Evolutionary conservation across 2,888 invertebrate genomes (phyloP).

Genomic region (Clusia tigrina): DNA sequence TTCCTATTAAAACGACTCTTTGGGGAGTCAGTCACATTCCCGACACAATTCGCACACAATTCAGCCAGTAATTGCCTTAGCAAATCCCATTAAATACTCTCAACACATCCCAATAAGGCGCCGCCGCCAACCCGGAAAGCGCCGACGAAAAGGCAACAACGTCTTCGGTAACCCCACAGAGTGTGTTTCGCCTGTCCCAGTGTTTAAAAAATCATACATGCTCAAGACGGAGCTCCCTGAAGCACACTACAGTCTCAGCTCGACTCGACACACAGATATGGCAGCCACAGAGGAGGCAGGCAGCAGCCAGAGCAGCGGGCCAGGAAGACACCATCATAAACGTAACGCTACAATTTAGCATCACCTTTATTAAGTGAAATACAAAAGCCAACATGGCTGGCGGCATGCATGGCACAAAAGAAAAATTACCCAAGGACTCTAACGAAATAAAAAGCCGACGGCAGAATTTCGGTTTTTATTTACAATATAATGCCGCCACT

Average conservation of each 20-base stretch:
- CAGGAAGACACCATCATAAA: neutral
- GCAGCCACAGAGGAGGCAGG: neutral
- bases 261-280: neutral
- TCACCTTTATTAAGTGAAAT: constrained; percentile 12
- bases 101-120: too few relatives aligned
- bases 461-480: constrained; percentile 8
- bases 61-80: constrained; percentile 10
- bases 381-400: neutral
- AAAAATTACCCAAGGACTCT: neutral
- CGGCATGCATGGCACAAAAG: neutral
- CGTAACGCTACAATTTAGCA: constrained; percentile 8
- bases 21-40: neutral
- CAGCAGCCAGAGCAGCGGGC: neutral
- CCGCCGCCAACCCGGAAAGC: neutral
- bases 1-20: constrained; percentile 5
- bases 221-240: constrained; percentile 1
- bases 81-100: constrained; percentile 1
- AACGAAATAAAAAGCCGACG: neutral
- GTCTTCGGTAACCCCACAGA: neutral
- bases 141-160: neutral
- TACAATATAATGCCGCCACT: constrained; percentile 2
- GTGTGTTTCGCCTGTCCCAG: neutral
- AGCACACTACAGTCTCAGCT: neutral
- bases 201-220: neutral
- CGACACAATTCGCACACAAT: constrained; percentile 10